phyloP scores from a whole-genome alignment of 2,888 invertebrate genomes.

The Ochropleura plecta region DNA sequence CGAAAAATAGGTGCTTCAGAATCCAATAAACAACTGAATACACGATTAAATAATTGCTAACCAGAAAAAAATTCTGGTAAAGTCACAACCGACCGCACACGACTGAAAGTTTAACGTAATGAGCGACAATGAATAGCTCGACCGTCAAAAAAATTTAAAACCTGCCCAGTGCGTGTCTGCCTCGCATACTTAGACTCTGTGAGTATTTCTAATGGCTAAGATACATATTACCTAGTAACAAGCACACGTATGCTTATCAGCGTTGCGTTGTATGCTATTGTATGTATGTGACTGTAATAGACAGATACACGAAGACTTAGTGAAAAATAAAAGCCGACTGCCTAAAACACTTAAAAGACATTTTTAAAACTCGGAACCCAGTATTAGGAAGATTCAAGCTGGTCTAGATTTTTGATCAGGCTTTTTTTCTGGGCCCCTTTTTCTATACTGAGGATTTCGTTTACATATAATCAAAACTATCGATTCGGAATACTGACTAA shows the following conservation, averaged over 20 bases:
- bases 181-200: conserved; percentile 14
- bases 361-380: no score
- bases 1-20: neutral
- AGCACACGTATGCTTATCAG: neutral
- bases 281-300: no score
- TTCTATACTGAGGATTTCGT: no score
- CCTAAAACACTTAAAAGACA: no score
- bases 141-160: conserved; percentile 6
- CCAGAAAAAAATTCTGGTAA: neutral
- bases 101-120: conserved; percentile 31
- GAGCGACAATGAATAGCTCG: conserved; percentile 25
- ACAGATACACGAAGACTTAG: neutral
- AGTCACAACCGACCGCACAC: conserved; percentile 20
- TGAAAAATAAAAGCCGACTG: neutral
- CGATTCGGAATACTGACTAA: no score
- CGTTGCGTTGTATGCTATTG: no score
- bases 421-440: no score
- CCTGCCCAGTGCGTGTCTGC: conserved; percentile 24
- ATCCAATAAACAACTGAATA: neutral
- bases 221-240: conserved; percentile 1
- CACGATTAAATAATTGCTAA: neutral
- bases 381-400: no score
- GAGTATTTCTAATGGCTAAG: neutral
- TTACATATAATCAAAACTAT: no score
- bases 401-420: no score